Conservation (phyloP, 2,797 vertebrate species). For the Cirrhinus molitorella region DNA sequence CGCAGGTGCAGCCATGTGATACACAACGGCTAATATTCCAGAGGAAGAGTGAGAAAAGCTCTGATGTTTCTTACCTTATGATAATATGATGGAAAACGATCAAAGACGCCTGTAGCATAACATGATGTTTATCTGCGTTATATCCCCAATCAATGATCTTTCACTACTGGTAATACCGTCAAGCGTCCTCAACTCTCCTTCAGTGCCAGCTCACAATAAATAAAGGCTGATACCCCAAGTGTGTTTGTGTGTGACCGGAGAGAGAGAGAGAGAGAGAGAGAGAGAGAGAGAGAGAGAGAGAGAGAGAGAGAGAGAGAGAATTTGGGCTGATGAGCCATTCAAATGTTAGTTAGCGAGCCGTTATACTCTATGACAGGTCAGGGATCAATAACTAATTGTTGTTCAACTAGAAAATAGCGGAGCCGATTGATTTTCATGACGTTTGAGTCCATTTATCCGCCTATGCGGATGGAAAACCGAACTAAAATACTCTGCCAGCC, state of each 20-base stretch:
- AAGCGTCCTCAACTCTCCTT: slow-evolving; percentile 21
- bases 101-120: slow-evolving; percentile 48
- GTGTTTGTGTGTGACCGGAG: neutral
- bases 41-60: neutral
- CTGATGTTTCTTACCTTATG: slow-evolving; percentile 53
- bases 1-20: neutral
- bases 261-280: slow-evolving; percentile 13
- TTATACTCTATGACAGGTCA: neutral
- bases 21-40: neutral
- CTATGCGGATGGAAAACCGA: neutral
- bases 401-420: neutral
- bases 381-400: neutral
- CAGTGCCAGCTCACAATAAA: slow-evolving; percentile 20
- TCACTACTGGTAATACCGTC: slow-evolving; percentile 13
- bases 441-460: neutral
- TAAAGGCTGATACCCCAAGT: slow-evolving; percentile 9
- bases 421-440: neutral
- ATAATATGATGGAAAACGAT: slow-evolving; percentile 47
- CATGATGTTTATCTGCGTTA: slow-evolving; percentile 45
- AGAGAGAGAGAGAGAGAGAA: neutral
- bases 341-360: neutral
- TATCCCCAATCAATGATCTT: slow-evolving; percentile 40
- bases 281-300: slow-evolving; percentile 23
- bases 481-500: neutral
- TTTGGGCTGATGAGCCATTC: neutral